phyloP scores from a whole-genome alignment of 1,140 invertebrate species.

The Orussus abietinus region DNA sequence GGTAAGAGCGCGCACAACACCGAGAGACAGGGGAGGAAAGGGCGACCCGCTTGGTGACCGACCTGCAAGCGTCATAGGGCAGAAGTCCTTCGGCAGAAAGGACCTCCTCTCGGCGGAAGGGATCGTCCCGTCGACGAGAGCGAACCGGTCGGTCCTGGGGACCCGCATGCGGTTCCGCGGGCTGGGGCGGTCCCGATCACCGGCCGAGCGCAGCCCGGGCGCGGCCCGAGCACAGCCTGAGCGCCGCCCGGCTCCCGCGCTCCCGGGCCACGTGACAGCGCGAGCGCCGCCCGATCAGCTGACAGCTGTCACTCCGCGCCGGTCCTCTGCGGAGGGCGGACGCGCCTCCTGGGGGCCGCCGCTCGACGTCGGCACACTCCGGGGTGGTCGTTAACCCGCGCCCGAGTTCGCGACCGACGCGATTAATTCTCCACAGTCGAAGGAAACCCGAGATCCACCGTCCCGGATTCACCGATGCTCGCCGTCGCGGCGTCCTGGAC shows the following conservation, averaged over 20 bases:
- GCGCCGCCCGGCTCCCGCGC: no score
- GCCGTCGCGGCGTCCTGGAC: no score
- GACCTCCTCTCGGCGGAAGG: slow-evolving; percentile 29
- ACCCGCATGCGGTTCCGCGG: slow-evolving; percentile 48
- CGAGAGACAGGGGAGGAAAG: no score
- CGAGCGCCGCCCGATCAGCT: background rate
- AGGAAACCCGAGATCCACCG: no score
- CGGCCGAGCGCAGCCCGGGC: no score
- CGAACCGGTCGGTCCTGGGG: slow-evolving; percentile 35
- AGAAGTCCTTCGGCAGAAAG: slow-evolving; percentile 29
- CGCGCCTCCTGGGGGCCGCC: background rate
- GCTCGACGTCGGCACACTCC: background rate
- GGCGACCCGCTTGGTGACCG: slow-evolving; percentile 24
- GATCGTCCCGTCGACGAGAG: slow-evolving; percentile 36
- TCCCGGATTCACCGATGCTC: no score
- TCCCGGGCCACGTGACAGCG: no score
- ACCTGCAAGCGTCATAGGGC: slow-evolving; percentile 33
- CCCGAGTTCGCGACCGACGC: slow-evolving; percentile 2
- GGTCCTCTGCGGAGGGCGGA: background rate
- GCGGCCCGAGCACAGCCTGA: no score
- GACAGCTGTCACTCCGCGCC: background rate
- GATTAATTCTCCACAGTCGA: no score
- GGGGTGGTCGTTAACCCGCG: slow-evolving; percentile 2
- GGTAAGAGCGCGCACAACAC: no score
- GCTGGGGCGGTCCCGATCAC: no score